These are phyloP conservation scores for Agraylea sexmaculata DNA, from an alignment of 1,140 invertebrate species.

Conservation along the genomic window DNA sequence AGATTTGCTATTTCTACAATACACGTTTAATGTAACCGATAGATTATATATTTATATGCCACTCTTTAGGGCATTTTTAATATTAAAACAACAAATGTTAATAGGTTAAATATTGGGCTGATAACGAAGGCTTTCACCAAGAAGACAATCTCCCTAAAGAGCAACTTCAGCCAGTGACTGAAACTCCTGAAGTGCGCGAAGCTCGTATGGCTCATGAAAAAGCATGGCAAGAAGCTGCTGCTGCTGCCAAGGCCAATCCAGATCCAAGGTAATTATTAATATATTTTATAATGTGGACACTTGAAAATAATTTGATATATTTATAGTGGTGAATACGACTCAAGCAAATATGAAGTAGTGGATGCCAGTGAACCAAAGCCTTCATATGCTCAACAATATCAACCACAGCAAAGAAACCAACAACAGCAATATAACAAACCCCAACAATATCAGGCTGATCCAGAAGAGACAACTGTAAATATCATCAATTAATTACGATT, in stretches of 20 bases:
- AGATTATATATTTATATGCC: not conserved
- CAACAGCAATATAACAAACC: conserved; percentile 6
- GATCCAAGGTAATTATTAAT: conserved; percentile 29
- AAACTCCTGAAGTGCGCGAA: conserved; percentile 44
- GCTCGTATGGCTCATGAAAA: conserved; percentile 49
- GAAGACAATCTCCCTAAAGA: conserved; percentile 51
- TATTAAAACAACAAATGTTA: not conserved
- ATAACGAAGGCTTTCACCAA: conserved; percentile 51
- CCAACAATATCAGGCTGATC: conserved; percentile 19
- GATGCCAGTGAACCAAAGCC: conserved; percentile 9
- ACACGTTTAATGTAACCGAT: not conserved
- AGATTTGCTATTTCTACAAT: not conserved
- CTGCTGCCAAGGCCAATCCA: conserved; percentile 36
- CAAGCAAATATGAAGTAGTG: conserved; percentile 11
- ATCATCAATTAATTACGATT: not conserved
- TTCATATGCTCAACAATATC: too few species aligned
- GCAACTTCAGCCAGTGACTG: conserved; percentile 42
- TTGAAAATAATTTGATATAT: not conserved
- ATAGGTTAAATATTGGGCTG: conserved; percentile 49
- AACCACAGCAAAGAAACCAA: not conserved
- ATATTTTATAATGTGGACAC: conserved; percentile 1
- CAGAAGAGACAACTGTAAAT: conserved; percentile 18
- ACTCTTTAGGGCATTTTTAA: not conserved
- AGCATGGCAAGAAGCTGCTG: conserved; percentile 49
- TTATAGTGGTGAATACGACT: conserved; percentile 15